phyloP scores from a whole-genome alignment of 1,140 invertebrate species.

The Aphidius ervi region DNA sequence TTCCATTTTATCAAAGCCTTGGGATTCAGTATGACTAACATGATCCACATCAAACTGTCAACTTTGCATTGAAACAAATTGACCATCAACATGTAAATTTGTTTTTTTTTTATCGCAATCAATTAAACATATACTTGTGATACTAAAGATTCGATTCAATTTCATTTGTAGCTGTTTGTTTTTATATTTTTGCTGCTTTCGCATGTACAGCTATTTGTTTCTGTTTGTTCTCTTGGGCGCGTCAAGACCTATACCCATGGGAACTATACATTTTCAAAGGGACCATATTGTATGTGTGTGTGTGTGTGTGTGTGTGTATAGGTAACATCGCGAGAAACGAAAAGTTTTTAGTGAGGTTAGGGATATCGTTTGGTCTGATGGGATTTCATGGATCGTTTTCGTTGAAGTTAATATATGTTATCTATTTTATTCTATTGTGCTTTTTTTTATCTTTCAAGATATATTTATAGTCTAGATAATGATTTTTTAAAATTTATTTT shows the following conservation, averaged over 20 bases:
- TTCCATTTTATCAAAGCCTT: no score
- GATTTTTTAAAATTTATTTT: no score
- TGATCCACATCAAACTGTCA: constrained; percentile 32
- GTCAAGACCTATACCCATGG: constrained; percentile 35
- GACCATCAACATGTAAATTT: constrained; percentile 43
- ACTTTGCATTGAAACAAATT: constrained; percentile 44
- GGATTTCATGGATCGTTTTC: background rate
- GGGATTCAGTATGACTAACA: no score
- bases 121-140: constrained; percentile 19
- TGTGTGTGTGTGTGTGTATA: no score
- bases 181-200: constrained; percentile 19
- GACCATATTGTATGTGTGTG: constrained; percentile 10
- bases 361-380: constrained; percentile 4
- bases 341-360: constrained; percentile 30
- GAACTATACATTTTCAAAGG: constrained; percentile 43
- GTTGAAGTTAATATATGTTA: no score
- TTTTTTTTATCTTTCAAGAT: no score
- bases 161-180: constrained; percentile 35
- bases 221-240: constrained; percentile 21
- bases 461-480: no score
- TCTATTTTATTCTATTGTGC: no score
- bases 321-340: constrained; percentile 32
- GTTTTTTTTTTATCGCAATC: constrained; percentile 22
- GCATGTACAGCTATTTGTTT: constrained; percentile 28
- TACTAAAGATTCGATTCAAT: constrained; percentile 49